These are phyloP conservation scores for Cossypha dichroa DNA, from an alignment of 2,797 vertebrate species.

Conservation along the genomic window DNA sequence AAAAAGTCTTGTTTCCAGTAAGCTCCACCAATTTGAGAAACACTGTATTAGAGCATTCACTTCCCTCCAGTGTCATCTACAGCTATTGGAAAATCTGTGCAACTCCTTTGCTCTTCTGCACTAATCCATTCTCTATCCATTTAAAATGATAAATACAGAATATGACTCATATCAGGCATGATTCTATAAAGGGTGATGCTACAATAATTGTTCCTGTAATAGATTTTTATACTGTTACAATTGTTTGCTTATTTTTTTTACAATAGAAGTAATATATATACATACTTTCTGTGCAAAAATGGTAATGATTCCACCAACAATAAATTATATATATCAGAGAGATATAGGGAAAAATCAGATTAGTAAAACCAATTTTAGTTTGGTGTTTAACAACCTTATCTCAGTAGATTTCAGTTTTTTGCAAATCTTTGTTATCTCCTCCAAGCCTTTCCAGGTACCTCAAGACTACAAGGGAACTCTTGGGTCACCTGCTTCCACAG, in stretches of 20 bases:
- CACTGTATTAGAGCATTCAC: background rate
- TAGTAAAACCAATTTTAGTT: background rate
- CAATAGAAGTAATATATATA: background rate
- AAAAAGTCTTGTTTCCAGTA: background rate
- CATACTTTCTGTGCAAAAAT: background rate
- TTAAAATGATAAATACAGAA: background rate
- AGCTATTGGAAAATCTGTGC: background rate
- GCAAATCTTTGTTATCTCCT: background rate
- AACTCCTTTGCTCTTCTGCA: background rate
- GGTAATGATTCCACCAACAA: background rate
- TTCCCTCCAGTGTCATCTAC: background rate
- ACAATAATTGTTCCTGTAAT: background rate
- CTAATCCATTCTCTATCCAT: background rate
- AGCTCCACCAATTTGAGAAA: background rate
- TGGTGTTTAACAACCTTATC: background rate
- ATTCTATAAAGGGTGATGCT: background rate
- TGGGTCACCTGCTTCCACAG: background rate
- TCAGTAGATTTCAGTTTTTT: background rate
- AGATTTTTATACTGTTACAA: background rate
- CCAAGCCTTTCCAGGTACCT: background rate
- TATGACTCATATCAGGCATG: background rate
- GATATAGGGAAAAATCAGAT: background rate
- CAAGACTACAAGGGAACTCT: background rate
- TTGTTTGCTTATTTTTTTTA: background rate
- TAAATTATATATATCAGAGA: background rate